phyloP scores from a whole-genome alignment of 2,888 invertebrate genomes.

The Phaonia tiefii region DNA sequence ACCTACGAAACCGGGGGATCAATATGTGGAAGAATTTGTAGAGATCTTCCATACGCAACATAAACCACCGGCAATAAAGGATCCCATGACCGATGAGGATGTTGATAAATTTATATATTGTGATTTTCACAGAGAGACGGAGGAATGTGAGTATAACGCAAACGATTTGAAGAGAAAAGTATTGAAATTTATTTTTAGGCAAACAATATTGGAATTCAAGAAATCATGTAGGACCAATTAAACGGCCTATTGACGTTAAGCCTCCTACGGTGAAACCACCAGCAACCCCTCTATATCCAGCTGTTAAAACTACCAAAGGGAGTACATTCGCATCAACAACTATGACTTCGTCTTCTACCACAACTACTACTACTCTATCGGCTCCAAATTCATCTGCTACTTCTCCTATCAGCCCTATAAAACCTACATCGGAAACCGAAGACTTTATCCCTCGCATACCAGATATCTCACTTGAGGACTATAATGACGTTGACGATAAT shows the following conservation, averaged over 20 bases:
- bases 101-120: constrained; percentile 72
- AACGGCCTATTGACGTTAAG: background rate
- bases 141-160: constrained; percentile 70
- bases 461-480: too few species aligned
- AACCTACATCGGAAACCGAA: too few species aligned
- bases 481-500: too few species aligned
- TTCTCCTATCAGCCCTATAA: background rate
- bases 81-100: constrained; percentile 68
- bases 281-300: background rate
- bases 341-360: background rate
- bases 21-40: constrained; percentile 70
- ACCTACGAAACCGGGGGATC: constrained; percentile 51
- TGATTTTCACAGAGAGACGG: constrained; percentile 70
- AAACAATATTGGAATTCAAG: constrained; percentile 34
- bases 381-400: too few species aligned
- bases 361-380: constrained; percentile 12
- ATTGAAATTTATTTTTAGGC: constrained; percentile 15
- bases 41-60: constrained; percentile 69
- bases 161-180: background rate
- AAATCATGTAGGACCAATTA: background rate
- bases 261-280: background rate
- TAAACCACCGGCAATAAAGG: constrained; percentile 54
- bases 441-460: too few species aligned
- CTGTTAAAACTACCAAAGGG: background rate
- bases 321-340: too few species aligned